A percentile compares a stretch with the other conserved stretches of the same genome.
Evolutionary conservation across 2,797 vertebrate genomes (phyloP).

Genomic region (Xenops minutus): DNA sequence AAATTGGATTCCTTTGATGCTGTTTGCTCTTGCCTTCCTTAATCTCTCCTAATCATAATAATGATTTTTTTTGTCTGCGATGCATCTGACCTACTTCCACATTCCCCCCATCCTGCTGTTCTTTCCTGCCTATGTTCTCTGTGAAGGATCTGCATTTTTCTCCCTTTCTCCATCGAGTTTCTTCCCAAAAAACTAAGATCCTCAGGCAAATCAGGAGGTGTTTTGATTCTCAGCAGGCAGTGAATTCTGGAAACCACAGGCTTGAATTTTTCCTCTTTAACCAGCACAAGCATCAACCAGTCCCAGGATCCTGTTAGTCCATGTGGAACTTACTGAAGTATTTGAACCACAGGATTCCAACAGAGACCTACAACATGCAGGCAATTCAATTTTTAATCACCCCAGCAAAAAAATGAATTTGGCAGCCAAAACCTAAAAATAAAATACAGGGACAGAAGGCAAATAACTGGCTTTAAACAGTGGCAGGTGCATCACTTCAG

Average conservation of each 20-base stretch:
- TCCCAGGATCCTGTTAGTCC: neutral
- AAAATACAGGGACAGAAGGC: neutral
- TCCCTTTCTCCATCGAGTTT: neutral
- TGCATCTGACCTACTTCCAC: slow-evolving; percentile 55
- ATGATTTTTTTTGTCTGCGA: neutral
- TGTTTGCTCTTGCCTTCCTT: slow-evolving; percentile 39
- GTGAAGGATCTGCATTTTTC: neutral
- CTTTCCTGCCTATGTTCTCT: neutral
- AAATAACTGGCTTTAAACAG: neutral
- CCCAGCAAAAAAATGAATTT: neutral
- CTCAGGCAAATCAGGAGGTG: neutral
- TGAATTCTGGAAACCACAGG: neutral
- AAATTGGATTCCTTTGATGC: slow-evolving; percentile 39
- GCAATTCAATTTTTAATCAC: neutral
- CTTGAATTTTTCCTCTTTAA: neutral
- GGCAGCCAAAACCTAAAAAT: neutral
- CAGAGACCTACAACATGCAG: neutral
- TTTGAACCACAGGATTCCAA: neutral
- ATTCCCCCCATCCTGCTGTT: neutral
- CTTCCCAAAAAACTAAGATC: neutral
- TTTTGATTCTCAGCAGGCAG: neutral
- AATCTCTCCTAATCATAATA: slow-evolving; percentile 53
- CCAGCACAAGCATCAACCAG: neutral
- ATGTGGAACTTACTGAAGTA: neutral
- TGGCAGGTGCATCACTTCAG: neutral